phyloP scores from a whole-genome alignment of 2,113 vertebrate species.

The Vicugna pacos region DNA sequence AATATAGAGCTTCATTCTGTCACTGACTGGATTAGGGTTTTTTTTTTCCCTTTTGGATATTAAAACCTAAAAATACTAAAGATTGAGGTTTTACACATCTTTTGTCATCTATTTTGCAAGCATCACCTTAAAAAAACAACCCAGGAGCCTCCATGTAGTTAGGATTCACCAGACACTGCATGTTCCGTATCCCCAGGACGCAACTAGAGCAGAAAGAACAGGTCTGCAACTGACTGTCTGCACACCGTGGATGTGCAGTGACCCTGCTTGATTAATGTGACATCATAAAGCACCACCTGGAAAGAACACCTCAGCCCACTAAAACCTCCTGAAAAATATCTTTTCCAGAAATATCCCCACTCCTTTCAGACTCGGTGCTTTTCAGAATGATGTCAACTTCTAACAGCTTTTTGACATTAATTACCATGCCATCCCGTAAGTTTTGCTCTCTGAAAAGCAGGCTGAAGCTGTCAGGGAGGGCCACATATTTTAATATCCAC shows the following conservation, averaged over 20 bases:
- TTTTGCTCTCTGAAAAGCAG: constrained; percentile 67
- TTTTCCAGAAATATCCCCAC: constrained; percentile 55
- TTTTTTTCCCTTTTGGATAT: not conserved
- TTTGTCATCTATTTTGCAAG: not conserved
- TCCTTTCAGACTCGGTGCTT: constrained; percentile 62
- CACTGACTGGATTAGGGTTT: not conserved
- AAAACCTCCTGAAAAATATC: constrained; percentile 61
- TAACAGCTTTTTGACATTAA: constrained; percentile 77
- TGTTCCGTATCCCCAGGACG: not conserved
- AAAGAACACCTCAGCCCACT: constrained; percentile 49
- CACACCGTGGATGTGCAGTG: not conserved
- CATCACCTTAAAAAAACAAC: not conserved
- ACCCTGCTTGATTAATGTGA: constrained; percentile 35
- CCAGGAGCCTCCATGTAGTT: not conserved
- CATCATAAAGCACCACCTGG: constrained; percentile 49
- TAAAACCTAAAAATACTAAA: not conserved
- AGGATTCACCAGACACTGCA: not conserved
- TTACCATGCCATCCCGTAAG: constrained; percentile 64
- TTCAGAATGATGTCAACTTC: constrained; percentile 64
- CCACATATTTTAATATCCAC: constrained; percentile 76
- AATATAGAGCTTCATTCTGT: constrained; percentile 2
- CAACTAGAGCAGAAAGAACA: not conserved
- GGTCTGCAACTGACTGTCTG: not conserved
- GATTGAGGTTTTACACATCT: not conserved
- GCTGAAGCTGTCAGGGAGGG: constrained; percentile 66